These are phyloP conservation scores for Paracyclopina nana DNA, from an alignment of 1,140 invertebrate genomes.

Conservation along the genomic window DNA sequence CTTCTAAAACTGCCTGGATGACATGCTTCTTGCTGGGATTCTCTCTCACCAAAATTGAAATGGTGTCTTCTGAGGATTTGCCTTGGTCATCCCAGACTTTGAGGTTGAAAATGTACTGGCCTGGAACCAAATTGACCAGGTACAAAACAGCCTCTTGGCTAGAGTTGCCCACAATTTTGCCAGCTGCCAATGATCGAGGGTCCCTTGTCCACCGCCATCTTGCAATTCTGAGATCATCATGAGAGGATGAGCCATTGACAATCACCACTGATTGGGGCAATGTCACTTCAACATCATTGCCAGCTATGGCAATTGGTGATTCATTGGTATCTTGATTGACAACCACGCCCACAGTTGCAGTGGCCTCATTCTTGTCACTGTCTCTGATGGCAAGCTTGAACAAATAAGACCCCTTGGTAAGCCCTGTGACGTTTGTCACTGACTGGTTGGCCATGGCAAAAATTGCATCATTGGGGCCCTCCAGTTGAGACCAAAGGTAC, in stretches of 20 bases:
- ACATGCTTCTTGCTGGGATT: slow-evolving; percentile 12
- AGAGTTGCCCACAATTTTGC: slow-evolving; percentile 50
- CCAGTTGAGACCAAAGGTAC: not conserved
- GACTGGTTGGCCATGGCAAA: not conserved
- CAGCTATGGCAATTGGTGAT: slow-evolving; percentile 63
- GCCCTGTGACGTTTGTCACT: slow-evolving; percentile 40
- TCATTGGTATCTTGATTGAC: slow-evolving; percentile 83
- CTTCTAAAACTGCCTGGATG: slow-evolving; percentile 4
- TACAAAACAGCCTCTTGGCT: slow-evolving; percentile 52
- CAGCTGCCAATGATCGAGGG: slow-evolving; percentile 56
- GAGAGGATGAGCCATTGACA: slow-evolving; percentile 63
- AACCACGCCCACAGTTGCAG: slow-evolving; percentile 45
- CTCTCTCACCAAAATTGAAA: slow-evolving; percentile 56
- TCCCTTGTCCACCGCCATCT: slow-evolving; percentile 65
- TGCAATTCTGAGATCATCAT: slow-evolving; percentile 65
- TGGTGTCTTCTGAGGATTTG: slow-evolving; percentile 49
- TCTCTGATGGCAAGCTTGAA: slow-evolving; percentile 67
- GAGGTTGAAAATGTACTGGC: slow-evolving; percentile 66
- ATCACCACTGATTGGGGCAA: slow-evolving; percentile 50
- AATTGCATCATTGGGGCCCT: not conserved
- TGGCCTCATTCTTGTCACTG: slow-evolving; percentile 53
- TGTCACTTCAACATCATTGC: slow-evolving; percentile 52
- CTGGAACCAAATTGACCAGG: slow-evolving; percentile 57
- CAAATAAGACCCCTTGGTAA: slow-evolving; percentile 62
- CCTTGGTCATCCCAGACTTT: slow-evolving; percentile 69